Evolutionary conservation across 92 coral and sea anemone species (phyloP), one percentile per base, ranked within the genome.

Genomic region (Palythoa grandis): DNA sequence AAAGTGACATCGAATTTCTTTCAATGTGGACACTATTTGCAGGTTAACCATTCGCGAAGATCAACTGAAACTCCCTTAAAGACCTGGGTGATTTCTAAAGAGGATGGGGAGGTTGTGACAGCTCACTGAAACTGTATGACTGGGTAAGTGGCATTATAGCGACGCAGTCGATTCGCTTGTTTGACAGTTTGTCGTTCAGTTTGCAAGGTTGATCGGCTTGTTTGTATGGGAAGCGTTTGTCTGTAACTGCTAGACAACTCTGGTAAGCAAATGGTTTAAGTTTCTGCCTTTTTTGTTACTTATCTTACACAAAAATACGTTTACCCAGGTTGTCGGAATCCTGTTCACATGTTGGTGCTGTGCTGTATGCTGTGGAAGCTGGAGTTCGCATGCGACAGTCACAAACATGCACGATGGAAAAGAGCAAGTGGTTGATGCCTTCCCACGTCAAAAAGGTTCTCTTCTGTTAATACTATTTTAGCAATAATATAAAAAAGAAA

Each of bases 391-490:
- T 84, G 87, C 24, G 53, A 67, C 56, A 84, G 70, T 70, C 87
- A 25, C 63, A 40, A 71, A 84, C 87, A 17, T 72, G 87, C 53
- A 84, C 71, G 15, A 84, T 84, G 72, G 87, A 84, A 68, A 84
- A 84, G 79, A 72, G 87, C 70, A 71, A 53, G 74, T 84, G 87
- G 79, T 72, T 84, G 77, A 84, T 84, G 87, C 87, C 87, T 54
- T 84, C 87, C 24, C 77, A 84, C 73, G 79, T 84, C 23, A 72
- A 84, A 39, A 84, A 84, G 79, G 87, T 84, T 70, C 39, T 19
- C 52, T 68, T 43, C 50, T 43, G 50, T 43, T 54, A 15, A 16
- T 22, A 40, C 19, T 48, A 43, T 73, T 43, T 73, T n/a, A 73
- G 1, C 56, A 47, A 40, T 20, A 19, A 74, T 10, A 6, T 74